These are phyloP conservation scores for Glyphotaelius pellucidus DNA, from an alignment of 2,888 invertebrate species.

Conservation along the genomic window DNA sequence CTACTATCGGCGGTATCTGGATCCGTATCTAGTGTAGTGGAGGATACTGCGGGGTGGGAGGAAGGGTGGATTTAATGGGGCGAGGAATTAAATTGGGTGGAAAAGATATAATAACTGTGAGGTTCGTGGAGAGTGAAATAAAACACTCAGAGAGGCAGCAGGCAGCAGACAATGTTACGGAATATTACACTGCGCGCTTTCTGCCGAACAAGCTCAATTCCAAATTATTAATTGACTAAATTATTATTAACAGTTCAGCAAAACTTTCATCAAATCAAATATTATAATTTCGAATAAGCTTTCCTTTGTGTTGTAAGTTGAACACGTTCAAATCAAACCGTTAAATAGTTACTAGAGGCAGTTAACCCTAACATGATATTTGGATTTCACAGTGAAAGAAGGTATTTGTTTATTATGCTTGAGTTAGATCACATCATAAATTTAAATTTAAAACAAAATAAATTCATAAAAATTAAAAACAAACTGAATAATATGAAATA, in stretches of 20 bases:
- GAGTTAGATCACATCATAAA: not conserved
- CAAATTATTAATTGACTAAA: not conserved
- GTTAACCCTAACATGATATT: not conserved
- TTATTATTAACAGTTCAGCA: constrained; percentile 3
- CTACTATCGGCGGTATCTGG: not conserved
- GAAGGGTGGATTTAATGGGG: constrained; percentile 7
- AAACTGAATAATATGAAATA: no score
- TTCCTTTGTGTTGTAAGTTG: not conserved
- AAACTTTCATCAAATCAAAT: not conserved
- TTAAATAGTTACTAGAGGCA: not conserved
- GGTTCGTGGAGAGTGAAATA: constrained; percentile 12
- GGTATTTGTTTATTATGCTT: not conserved
- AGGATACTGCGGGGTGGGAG: not conserved
- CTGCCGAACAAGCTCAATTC: not conserved
- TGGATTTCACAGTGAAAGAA: not conserved
- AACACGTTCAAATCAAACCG: not conserved
- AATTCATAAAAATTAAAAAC: no score
- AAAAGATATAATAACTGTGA: constrained; percentile 33
- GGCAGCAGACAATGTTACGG: not conserved
- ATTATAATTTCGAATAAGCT: not conserved
- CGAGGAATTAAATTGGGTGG: constrained; percentile 36
- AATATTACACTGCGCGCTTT: not conserved
- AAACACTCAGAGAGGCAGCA: not conserved
- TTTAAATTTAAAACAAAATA: no score
- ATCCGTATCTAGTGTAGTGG: not conserved